phyloP scores from a whole-genome alignment of 2,888 invertebrate genomes.

The Lissocephala sabroskyi region DNA sequence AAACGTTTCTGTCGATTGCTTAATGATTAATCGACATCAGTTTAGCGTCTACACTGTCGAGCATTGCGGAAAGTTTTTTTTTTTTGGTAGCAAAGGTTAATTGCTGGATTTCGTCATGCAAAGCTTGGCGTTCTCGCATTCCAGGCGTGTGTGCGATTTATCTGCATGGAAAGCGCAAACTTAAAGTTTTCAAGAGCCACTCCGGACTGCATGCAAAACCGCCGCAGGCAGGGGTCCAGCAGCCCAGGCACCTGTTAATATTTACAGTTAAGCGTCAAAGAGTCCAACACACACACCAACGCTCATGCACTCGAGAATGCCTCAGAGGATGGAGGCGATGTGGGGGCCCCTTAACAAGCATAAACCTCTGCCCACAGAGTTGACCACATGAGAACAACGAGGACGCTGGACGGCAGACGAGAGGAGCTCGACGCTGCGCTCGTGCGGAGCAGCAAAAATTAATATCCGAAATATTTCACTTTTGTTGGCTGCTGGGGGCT shows the following conservation, averaged over 20 bases:
- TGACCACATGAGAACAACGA: conserved; percentile 11
- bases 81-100: no score
- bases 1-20: no score
- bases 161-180: not conserved
- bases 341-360: conserved; percentile 7
- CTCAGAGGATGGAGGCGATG: not conserved
- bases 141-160: no score
- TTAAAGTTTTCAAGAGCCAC: not conserved
- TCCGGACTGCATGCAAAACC: not conserved
- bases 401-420: not conserved
- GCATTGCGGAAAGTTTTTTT: no score
- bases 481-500: not conserved
- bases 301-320: not conserved
- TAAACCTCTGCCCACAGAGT: conserved; percentile 1
- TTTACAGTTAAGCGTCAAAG: conserved; percentile 20
- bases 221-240: not conserved
- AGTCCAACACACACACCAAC: conserved; percentile 3
- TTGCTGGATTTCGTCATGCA: no score
- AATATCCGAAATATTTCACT: conserved; percentile 43
- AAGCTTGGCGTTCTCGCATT: no score
- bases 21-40: no score
- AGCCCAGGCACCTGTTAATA: conserved; percentile 11
- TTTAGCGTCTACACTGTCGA: no score
- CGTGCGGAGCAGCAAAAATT: conserved; percentile 22
- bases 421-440: not conserved